phyloP scores from a whole-genome alignment of 2,888 invertebrate species.

The Artemia sinica region DNA sequence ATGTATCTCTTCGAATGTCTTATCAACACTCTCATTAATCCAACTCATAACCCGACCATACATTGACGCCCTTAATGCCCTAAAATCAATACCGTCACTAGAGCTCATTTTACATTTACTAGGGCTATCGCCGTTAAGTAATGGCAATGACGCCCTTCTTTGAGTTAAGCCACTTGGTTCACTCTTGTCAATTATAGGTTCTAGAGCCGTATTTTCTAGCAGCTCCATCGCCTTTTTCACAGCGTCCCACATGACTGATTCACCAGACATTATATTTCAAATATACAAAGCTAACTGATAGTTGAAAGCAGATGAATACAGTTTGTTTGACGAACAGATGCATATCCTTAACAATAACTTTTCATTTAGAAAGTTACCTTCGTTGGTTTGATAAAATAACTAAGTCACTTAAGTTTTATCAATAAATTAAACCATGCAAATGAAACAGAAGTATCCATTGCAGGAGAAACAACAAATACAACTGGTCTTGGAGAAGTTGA shows the following conservation, averaged over 20 bases:
- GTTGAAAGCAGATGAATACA: no score
- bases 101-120: background rate
- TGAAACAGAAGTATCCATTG: no score
- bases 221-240: slow-evolving; percentile 2
- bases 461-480: no score
- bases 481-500: no score
- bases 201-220: background rate
- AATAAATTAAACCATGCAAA: no score
- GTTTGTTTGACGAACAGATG: no score
- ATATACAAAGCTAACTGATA: no score
- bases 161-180: background rate
- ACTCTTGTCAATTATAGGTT: background rate
- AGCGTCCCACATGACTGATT: slow-evolving; percentile 11
- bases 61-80: slow-evolving; percentile 7
- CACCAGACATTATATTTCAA: no score
- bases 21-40: slow-evolving; percentile 11
- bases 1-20: slow-evolving; percentile 1
- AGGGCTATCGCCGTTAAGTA: background rate
- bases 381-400: no score
- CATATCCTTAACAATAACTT: no score
- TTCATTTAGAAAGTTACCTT: no score
- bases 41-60: slow-evolving; percentile 4
- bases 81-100: slow-evolving; percentile 1
- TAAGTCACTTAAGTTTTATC: no score
- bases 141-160: slow-evolving; percentile 1